These are phyloP conservation scores for Maniola jurtina DNA, from an alignment of 1,140 invertebrate genomes.

Conservation along the genomic window DNA sequence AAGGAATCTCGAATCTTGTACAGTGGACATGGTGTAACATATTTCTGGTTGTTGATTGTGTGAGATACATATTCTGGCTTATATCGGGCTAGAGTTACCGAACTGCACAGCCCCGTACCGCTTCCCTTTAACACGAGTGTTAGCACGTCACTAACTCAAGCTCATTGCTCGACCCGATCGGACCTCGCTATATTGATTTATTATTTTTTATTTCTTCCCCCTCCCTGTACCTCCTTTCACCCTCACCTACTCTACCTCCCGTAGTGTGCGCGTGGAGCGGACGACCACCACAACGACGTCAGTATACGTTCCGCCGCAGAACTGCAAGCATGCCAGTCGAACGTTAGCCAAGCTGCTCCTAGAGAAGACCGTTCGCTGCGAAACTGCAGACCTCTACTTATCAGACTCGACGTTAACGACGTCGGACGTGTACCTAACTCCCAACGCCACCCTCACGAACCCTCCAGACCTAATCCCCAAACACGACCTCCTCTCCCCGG, in stretches of 20 bases:
- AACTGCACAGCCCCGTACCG: conserved; percentile 21
- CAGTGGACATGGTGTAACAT: background rate
- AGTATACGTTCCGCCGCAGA: conserved; percentile 43
- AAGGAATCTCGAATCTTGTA: background rate
- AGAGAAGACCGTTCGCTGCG: conserved; percentile 48
- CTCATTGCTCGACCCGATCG: background rate
- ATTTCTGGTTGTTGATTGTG: background rate
- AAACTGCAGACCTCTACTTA: conserved; percentile 57
- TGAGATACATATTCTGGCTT: background rate
- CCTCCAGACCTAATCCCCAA: conserved; percentile 64
- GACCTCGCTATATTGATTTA: conserved; percentile 49
- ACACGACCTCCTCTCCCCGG: conserved; percentile 44
- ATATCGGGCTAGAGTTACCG: background rate
- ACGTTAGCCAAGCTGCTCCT: conserved; percentile 57
- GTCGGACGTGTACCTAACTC: conserved; percentile 58
- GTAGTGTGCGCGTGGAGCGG: conserved; percentile 49
- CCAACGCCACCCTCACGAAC: conserved; percentile 54
- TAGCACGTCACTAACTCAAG: conserved; percentile 49
- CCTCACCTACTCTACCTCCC: conserved; percentile 26
- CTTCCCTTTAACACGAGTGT: conserved; percentile 40
- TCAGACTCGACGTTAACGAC: conserved; percentile 56
- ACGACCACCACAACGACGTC: conserved; percentile 47
- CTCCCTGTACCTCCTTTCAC: conserved; percentile 24
- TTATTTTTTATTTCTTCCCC: conserved; percentile 39
- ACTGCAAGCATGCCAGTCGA: conserved; percentile 48